Conservation (phyloP, 2,888 invertebrate species). For the Diogma glabrata region DNA sequence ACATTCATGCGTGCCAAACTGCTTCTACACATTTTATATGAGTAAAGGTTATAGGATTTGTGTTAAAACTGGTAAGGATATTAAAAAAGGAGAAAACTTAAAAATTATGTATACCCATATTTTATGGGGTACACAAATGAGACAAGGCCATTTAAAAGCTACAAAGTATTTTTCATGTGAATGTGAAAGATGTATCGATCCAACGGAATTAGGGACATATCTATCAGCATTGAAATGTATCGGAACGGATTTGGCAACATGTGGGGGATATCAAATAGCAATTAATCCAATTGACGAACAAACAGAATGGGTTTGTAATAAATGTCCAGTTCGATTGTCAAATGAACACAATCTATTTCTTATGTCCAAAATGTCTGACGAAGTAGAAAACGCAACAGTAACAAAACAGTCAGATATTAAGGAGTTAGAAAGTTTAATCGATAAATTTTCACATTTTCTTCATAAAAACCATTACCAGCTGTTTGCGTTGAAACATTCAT, state of each 20-base stretch:
- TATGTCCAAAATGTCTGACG: conserved; percentile 60
- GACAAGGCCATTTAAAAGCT: conserved; percentile 63
- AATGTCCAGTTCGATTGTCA: conserved; percentile 52
- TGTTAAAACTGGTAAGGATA: conserved; percentile 52
- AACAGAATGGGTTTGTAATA: conserved; percentile 65
- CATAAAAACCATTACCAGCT: conserved; percentile 78
- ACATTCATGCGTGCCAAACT: conserved; percentile 71
- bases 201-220: conserved; percentile 68
- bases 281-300: conserved; percentile 55
- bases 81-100: conserved; percentile 60
- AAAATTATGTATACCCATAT: conserved; percentile 81
- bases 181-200: conserved; percentile 63
- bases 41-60: conserved; percentile 49
- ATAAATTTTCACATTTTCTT: conserved; percentile 58
- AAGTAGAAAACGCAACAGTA: conserved; percentile 53
- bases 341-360: conserved; percentile 41
- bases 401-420: conserved; percentile 43
- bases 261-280: conserved; percentile 59
- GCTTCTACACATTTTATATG: conserved; percentile 55
- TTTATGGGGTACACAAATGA: conserved; percentile 72
- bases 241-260: conserved; percentile 39
- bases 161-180: conserved; percentile 69
- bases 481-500: conserved; percentile 68
- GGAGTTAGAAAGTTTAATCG: conserved; percentile 50
- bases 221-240: conserved; percentile 38